phyloP scores from a whole-genome alignment of 2,113 vertebrate genomes.

The Myotis lucifugus region DNA sequence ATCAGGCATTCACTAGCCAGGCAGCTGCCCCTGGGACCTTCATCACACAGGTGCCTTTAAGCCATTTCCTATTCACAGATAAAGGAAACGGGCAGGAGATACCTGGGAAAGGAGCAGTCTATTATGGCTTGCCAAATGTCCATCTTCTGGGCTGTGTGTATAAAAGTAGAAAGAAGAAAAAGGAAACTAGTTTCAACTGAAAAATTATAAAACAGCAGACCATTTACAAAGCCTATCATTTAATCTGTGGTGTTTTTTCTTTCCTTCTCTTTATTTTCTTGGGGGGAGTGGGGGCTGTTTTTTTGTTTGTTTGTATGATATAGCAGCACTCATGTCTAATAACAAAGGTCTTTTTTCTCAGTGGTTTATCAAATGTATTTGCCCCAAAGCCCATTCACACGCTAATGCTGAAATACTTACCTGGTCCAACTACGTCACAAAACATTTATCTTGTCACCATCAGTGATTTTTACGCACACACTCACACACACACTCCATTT shows the following conservation, averaged over 20 bases:
- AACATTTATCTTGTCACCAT: not conserved
- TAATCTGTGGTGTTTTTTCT: slow-evolving; percentile 4
- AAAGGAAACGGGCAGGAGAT: slow-evolving; percentile 89
- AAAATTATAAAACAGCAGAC: slow-evolving; percentile 79
- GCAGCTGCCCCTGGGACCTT: slow-evolving; percentile 92
- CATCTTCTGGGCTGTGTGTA: slow-evolving; percentile 82
- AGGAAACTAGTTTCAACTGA: slow-evolving; percentile 78
- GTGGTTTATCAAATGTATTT: not conserved
- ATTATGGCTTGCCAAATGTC: slow-evolving; percentile 87
- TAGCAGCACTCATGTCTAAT: slow-evolving; percentile 1
- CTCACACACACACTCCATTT: not conserved
- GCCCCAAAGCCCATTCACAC: not conserved
- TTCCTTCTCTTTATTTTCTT: not conserved
- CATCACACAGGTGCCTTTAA: slow-evolving; percentile 93
- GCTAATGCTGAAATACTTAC: not conserved
- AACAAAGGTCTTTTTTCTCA: not conserved
- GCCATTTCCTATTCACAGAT: slow-evolving; percentile 92
- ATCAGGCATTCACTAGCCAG: slow-evolving; percentile 91
- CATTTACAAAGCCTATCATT: slow-evolving; percentile 73
- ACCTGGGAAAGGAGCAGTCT: slow-evolving; percentile 93
- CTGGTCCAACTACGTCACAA: slow-evolving; percentile 11
- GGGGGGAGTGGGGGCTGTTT: too few species aligned
- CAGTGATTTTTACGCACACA: not conserved
- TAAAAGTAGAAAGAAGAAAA: slow-evolving; percentile 83
- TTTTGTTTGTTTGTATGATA: slow-evolving; percentile 13